Conservation (phyloP, 1,140 invertebrate genomes). For the Nasonia giraulti region DNA sequence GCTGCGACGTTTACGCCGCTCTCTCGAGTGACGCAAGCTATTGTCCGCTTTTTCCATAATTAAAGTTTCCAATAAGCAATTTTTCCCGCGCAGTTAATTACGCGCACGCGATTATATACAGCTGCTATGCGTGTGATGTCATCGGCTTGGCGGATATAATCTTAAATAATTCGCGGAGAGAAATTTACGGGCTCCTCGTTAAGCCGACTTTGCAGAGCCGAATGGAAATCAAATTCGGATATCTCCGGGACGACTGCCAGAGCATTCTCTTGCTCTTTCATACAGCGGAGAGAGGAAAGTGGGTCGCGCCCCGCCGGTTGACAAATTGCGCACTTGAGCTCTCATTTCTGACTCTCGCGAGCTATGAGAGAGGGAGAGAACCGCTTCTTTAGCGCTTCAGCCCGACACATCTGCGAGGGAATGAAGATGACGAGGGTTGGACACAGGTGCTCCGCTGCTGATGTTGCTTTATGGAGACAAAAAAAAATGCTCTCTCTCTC, state of each 20-base stretch:
- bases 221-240: constrained; percentile 46
- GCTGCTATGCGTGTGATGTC: not conserved
- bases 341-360: constrained; percentile 17
- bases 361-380: too few relatives aligned
- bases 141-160: not conserved
- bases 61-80: constrained; percentile 10
- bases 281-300: not conserved
- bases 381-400: not conserved
- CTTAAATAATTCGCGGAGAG: constrained; percentile 18
- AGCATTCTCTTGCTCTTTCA: not conserved
- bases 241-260: constrained; percentile 33
- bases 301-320: constrained; percentile 27
- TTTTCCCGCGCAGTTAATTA: too few relatives aligned
- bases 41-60: constrained; percentile 1
- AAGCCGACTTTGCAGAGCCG: constrained; percentile 4
- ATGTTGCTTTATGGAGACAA: too few relatives aligned
- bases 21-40: not conserved
- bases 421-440: not conserved
- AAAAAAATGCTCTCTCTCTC: too few relatives aligned
- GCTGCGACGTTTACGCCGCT: not conserved
- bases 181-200: constrained; percentile 39
- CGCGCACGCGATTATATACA: too few relatives aligned
- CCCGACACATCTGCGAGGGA: not conserved
- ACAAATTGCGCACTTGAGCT: constrained; percentile 40
- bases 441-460: not conserved